These are phyloP conservation scores for Ostrea denselamellosa DNA, from an alignment of 1,140 invertebrate genomes.

Conservation along the genomic window DNA sequence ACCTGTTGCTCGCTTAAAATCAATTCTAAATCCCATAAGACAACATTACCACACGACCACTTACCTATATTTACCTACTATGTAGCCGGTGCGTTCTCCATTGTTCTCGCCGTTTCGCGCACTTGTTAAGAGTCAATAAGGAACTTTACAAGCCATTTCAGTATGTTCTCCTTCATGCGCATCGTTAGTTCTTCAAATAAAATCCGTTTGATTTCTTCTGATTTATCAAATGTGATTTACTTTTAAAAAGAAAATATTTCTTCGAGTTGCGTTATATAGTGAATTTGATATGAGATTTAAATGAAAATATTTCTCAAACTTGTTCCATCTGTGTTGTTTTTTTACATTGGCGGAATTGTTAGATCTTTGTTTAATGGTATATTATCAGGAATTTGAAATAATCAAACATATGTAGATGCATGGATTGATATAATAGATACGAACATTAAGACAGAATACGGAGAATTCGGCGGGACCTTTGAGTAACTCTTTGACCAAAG, in stretches of 20 bases:
- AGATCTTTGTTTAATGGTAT: conserved; percentile 34
- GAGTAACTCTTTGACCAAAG: background rate
- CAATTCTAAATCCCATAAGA: background rate
- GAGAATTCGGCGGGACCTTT: background rate
- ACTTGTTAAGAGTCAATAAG: conserved; percentile 20
- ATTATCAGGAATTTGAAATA: conserved; percentile 28
- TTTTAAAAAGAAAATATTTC: conserved; percentile 22
- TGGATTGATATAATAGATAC: background rate
- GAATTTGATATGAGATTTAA: background rate
- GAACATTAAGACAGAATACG: background rate
- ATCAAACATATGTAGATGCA: background rate
- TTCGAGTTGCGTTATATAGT: conserved; percentile 3
- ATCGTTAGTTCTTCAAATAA: conserved; percentile 28
- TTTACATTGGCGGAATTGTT: conserved; percentile 28
- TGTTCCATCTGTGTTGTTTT: conserved; percentile 4
- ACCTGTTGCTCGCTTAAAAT: background rate
- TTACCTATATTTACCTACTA: conserved; percentile 17
- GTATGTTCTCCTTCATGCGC: conserved; percentile 15
- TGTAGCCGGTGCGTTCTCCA: background rate
- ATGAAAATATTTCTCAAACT: conserved; percentile 25
- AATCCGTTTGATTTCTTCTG: conserved; percentile 25
- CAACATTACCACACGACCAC: conserved; percentile 21
- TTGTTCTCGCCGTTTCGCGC: conserved; percentile 10
- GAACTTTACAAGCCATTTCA: background rate
- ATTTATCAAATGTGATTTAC: conserved; percentile 32